phyloP scores from a whole-genome alignment of 2,113 vertebrate species.

The Piprites chloris region DNA sequence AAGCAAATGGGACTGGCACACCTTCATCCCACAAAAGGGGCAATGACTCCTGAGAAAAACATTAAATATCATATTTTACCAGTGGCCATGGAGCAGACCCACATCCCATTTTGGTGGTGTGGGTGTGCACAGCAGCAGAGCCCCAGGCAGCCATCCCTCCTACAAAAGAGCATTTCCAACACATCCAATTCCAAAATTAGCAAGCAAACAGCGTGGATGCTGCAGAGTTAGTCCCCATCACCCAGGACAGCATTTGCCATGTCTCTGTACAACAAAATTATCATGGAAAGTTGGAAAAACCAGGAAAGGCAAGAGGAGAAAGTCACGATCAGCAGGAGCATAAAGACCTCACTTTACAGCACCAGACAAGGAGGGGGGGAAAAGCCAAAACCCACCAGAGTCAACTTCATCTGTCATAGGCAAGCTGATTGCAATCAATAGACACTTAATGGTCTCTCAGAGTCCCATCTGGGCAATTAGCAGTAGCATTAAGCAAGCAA shows the following conservation, averaged over 20 bases:
- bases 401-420: conserved; percentile 51
- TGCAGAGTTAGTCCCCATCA: background rate
- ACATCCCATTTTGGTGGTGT: rapidly evolving
- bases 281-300: background rate
- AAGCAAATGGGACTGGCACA: background rate
- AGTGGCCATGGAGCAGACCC: background rate
- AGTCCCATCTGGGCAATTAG: conserved; percentile 60
- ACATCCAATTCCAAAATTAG: background rate
- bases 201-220: background rate
- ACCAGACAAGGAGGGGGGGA: rapidly evolving
- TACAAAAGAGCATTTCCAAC: background rate
- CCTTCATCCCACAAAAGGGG: background rate
- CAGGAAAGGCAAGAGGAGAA: background rate
- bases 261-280: background rate
- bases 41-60: background rate
- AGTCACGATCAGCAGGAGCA: background rate
- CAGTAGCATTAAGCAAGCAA: conserved; percentile 44
- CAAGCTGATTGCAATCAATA: conserved; percentile 59
- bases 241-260: background rate
- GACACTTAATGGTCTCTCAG: conserved; percentile 58
- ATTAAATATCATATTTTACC: background rate
- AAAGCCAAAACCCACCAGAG: background rate
- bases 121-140: background rate
- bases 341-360: background rate
- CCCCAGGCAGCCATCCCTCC: background rate